phyloP scores from a whole-genome alignment of 2,888 invertebrate species.

The Taphrorychus bicolor region DNA sequence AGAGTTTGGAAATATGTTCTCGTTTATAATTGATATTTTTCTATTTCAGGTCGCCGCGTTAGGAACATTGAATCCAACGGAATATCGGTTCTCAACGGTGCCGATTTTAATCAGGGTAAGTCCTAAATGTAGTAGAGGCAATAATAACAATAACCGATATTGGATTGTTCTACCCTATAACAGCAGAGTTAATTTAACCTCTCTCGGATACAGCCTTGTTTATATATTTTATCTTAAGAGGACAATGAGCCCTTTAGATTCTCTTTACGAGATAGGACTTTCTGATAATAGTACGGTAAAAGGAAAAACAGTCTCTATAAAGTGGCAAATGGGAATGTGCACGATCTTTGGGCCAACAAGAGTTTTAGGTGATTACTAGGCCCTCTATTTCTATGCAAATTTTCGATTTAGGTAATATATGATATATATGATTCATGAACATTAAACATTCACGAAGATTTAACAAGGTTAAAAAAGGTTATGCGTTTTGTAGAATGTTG shows the following conservation, averaged over 20 bases:
- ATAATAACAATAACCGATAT: constrained; percentile 34
- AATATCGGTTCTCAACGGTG: constrained; percentile 55
- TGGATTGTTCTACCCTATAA: constrained; percentile 11
- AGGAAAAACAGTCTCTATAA: background rate
- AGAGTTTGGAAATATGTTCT: background rate
- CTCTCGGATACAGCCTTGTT: constrained; percentile 3
- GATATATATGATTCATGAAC: too few relatives aligned
- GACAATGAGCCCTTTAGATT: background rate
- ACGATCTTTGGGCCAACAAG: background rate
- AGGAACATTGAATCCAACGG: constrained; percentile 59
- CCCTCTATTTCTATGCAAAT: background rate
- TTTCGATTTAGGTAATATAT: too few relatives aligned
- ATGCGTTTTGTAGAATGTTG: too few relatives aligned
- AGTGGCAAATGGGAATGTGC: background rate
- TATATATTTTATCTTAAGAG: constrained; percentile 9
- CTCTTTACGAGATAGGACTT: background rate
- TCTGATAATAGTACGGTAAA: background rate
- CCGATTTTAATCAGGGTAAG: constrained; percentile 61
- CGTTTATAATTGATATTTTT: background rate
- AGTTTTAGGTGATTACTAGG: too few relatives aligned
- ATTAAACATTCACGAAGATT: too few relatives aligned
- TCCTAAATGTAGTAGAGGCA: constrained; percentile 45
- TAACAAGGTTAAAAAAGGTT: too few relatives aligned
- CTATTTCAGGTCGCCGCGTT: constrained; percentile 57
- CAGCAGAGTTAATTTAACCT: constrained; percentile 7